Base-by-base conservation (phyloP, 1,140 invertebrate species). In the Drosophila guanche region DNA sequence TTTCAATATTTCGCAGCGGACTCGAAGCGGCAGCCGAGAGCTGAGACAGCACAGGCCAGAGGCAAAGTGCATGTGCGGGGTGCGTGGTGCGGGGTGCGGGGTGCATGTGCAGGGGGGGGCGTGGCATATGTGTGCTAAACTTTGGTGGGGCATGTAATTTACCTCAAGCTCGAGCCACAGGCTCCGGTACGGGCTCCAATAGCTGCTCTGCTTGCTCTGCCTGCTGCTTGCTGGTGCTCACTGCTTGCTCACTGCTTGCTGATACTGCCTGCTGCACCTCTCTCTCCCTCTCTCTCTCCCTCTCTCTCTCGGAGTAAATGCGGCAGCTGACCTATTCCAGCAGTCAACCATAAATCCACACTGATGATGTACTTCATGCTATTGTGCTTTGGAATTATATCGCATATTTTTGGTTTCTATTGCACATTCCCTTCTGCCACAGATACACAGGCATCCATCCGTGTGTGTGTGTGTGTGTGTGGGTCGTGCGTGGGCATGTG, bases 351-450 rank as follows among this genome's bases (percentile, higher is more conserved):
- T 86, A 86, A 86, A 86, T 86, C 83, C 79, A 86, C 83, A 86
- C 83, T 86, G 83, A 86, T 86, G 83, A 86, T 86, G 83, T 83
- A 86, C 83, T 86, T 86, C 78, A 86, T 86, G 83, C 83, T 86
- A 86, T 86, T 86, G 83, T 86, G 83, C 83, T 86, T 78, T 76
- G 83, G 83, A 88, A 86, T 86, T 86, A 86, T 86, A 86, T 86
- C 83, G 83, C 83, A 86, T 86, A 86, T 86, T 86, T 86, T 86
- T 88, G 83, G 83, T 86, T 86, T 88, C 83, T 86, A 86, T 86
- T 86, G 83, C 83, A 86, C 83, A 86, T 86, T 86, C 83, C 83
- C 68, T 88, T 79, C 78, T 88, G 20, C 20, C 2, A 33, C 8
- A 52, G 48, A 37, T 40, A 33, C 12, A 33, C 12, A 29, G n/a